Evolutionary conservation across 1,140 invertebrate genomes (phyloP).

Genomic region (Chrysomallon squamiferum): DNA sequence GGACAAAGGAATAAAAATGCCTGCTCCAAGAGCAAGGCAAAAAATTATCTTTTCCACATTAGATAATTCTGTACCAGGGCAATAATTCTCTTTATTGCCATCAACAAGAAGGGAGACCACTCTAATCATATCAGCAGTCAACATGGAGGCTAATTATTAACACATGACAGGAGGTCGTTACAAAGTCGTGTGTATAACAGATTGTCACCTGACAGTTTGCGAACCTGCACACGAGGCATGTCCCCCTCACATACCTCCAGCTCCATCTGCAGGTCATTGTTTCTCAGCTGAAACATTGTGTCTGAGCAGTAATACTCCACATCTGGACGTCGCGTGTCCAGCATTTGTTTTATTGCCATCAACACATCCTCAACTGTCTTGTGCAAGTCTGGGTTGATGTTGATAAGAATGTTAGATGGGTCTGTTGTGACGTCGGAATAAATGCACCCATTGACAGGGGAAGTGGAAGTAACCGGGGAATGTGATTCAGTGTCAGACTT

Average conservation of each 20-base stretch:
- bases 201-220: conserved; percentile 90
- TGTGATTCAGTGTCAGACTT: neutral
- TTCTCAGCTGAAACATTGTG: conserved; percentile 70
- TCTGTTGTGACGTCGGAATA: neutral
- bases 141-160: conserved; percentile 62
- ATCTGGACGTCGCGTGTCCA: conserved; percentile 77
- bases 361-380: conserved; percentile 71
- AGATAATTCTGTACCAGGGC: too few relatives aligned
- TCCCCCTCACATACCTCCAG: conserved; percentile 74
- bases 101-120: too few relatives aligned
- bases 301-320: conserved; percentile 62
- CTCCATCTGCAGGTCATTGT: conserved; percentile 87
- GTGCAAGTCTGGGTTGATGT: conserved; percentile 35
- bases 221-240: conserved; percentile 83
- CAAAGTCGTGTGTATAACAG: conserved; percentile 88
- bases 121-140: too few relatives aligned
- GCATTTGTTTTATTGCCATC: conserved; percentile 80
- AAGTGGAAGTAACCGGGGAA: too few relatives aligned
- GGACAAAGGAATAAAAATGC: too few relatives aligned
- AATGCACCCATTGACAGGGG: neutral
- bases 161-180: conserved; percentile 87
- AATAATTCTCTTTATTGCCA: too few relatives aligned
- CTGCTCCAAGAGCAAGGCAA: too few relatives aligned
- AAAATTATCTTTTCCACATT: too few relatives aligned
- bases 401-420: conserved; percentile 22